Percentiles rank a stretch among this genome's conserved stretches.
Evolutionary conservation across 2,797 vertebrate genomes (phyloP).

Genomic region (Eidolon dupreanum): DNA sequence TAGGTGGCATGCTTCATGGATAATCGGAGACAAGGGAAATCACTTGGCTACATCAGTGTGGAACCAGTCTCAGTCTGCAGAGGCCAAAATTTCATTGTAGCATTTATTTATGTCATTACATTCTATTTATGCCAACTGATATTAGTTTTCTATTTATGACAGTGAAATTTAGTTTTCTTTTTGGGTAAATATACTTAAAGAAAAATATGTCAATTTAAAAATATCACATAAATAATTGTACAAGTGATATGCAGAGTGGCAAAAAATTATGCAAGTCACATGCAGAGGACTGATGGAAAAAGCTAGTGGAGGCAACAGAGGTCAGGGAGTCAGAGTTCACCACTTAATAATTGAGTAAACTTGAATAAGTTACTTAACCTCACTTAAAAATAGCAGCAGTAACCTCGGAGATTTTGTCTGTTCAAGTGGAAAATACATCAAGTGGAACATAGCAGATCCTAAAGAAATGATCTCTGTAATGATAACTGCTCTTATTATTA

Average conservation of each 20-base stretch:
- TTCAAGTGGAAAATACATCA: slow-evolving; percentile 26
- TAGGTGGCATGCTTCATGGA: accelerated
- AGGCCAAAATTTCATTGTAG: not conserved
- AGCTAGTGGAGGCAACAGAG: not conserved
- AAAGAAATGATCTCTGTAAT: not conserved
- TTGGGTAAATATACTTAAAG: not conserved
- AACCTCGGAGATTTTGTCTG: not conserved
- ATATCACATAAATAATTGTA: not conserved
- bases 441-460: not conserved
- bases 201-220: slow-evolving; percentile 14
- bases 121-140: not conserved
- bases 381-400: slow-evolving; percentile 28
- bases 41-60: not conserved
- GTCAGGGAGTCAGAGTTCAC: slow-evolving; percentile 1
- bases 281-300: slow-evolving; percentile 24
- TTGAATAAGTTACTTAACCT: slow-evolving; percentile 10
- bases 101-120: not conserved
- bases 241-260: not conserved
- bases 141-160: not conserved
- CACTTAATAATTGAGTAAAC: slow-evolving; percentile 10
- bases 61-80: not conserved
- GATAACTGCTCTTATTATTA: slow-evolving; percentile 2
- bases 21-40: not conserved
- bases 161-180: not conserved
- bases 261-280: slow-evolving; percentile 11